Conservation (phyloP, 2,113 vertebrate species). For the Hippolais icterina region DNA sequence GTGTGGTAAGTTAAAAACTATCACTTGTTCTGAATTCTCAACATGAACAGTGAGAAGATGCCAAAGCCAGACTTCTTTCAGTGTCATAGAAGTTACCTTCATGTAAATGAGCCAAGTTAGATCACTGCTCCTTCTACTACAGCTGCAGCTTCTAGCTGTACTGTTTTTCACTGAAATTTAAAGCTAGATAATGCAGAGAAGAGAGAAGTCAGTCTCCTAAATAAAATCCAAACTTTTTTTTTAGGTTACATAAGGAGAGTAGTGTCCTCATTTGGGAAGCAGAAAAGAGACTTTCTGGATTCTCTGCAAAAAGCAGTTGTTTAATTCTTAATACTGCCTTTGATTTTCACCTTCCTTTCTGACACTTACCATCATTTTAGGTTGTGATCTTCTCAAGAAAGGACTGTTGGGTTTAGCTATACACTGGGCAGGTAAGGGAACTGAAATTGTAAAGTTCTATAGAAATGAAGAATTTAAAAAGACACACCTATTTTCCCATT, state of each 20-base stretch:
- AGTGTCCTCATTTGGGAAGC: not conserved
- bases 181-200: not conserved
- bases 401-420: not conserved
- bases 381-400: not conserved
- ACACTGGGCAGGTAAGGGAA: not conserved
- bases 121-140: not conserved
- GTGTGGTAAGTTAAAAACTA: not conserved
- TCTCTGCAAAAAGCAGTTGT: not conserved
- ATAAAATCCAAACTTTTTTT: not conserved
- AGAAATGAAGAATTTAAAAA: not conserved
- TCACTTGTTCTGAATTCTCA: not conserved
- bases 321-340: not conserved
- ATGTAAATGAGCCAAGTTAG: not conserved
- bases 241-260: not conserved
- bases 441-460: not conserved
- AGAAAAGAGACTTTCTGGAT: not conserved
- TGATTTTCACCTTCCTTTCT: not conserved
- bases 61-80: not conserved
- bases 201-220: not conserved
- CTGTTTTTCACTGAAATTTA: not conserved
- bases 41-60: not conserved
- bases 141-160: not conserved
- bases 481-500: not conserved
- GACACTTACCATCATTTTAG: not conserved
- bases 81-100: not conserved